phyloP scores from a whole-genome alignment of 2,888 invertebrate genomes.

The Anthophora plumipes region DNA sequence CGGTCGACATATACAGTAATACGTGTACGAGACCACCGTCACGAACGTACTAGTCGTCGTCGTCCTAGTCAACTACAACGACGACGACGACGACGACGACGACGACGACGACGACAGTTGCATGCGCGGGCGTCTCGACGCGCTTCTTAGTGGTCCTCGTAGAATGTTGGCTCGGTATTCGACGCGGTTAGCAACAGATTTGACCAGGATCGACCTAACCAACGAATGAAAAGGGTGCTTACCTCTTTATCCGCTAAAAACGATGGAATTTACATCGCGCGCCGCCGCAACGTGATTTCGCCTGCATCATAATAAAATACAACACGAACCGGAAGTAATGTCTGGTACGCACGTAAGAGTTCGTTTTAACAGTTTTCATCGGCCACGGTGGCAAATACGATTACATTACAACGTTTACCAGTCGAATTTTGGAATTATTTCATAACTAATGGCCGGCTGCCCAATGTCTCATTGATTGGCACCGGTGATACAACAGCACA shows the following conservation, averaged over 20 bases:
- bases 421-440: slow-evolving; percentile 49
- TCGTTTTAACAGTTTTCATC: slow-evolving; percentile 7
- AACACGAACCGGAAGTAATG: slow-evolving; percentile 13
- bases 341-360: slow-evolving; percentile 30
- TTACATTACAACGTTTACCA: background rate
- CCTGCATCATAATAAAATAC: slow-evolving; percentile 5
- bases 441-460: slow-evolving; percentile 57
- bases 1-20: slow-evolving; percentile 23
- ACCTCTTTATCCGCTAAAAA: slow-evolving; percentile 7
- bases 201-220: slow-evolving; percentile 76
- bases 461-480: slow-evolving; percentile 64
- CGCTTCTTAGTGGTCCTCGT: slow-evolving; percentile 56
- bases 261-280: background rate
- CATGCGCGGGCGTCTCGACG: slow-evolving; percentile 70
- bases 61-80: slow-evolving; percentile 18
- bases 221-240: slow-evolving; percentile 70
- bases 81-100: slow-evolving; percentile 28
- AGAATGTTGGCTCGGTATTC: slow-evolving; percentile 49
- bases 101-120: slow-evolving; percentile 48
- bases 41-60: background rate
- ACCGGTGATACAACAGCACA: slow-evolving; percentile 37
- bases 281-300: background rate
- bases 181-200: slow-evolving; percentile 82
- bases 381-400: background rate
- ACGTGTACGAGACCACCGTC: slow-evolving; percentile 26